Conservation (phyloP, 2,888 invertebrate genomes). For the Prosopocoilus inquinatus region DNA sequence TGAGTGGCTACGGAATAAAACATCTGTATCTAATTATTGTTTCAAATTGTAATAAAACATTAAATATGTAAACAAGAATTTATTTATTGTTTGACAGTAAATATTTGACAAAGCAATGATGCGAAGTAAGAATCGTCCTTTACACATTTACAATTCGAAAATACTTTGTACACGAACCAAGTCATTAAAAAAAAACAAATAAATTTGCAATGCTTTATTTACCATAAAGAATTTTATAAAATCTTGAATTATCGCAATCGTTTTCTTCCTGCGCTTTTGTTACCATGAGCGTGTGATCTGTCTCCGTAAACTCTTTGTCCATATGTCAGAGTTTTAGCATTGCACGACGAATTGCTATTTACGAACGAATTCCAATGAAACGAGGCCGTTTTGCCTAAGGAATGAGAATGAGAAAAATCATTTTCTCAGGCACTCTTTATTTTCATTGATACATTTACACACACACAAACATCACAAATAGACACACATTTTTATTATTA, state of each 20-base stretch:
- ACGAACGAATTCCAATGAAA: constrained; percentile 36
- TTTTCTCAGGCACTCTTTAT: background rate
- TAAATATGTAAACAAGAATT: too few relatives aligned
- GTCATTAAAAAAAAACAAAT: too few relatives aligned
- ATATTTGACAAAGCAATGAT: too few relatives aligned
- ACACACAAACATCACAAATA: constrained; percentile 10
- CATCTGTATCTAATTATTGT: too few relatives aligned
- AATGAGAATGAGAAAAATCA: constrained; percentile 20
- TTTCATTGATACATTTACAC: constrained; percentile 1
- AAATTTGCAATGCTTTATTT: constrained; percentile 11
- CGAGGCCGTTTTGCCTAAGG: constrained; percentile 25
- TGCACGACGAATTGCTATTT: constrained; percentile 28
- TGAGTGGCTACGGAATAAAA: too few relatives aligned
- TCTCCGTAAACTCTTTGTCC: constrained; percentile 38
- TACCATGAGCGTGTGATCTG: constrained; percentile 33
- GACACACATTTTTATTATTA: constrained; percentile 1
- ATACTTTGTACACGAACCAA: too few relatives aligned
- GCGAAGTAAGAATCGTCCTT: too few relatives aligned
- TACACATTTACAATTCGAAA: too few relatives aligned
- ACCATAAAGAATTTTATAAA: background rate
- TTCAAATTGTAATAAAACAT: too few relatives aligned
- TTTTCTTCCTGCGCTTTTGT: constrained; percentile 18
- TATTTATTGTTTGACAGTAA: too few relatives aligned
- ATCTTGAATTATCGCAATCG: background rate
- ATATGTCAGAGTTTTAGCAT: constrained; percentile 31